A percentile compares a stretch with the other conserved stretches of the same genome.
Conservation (phyloP, 92 coral and sea anemone species). For the Paramuricea clavata region DNA sequence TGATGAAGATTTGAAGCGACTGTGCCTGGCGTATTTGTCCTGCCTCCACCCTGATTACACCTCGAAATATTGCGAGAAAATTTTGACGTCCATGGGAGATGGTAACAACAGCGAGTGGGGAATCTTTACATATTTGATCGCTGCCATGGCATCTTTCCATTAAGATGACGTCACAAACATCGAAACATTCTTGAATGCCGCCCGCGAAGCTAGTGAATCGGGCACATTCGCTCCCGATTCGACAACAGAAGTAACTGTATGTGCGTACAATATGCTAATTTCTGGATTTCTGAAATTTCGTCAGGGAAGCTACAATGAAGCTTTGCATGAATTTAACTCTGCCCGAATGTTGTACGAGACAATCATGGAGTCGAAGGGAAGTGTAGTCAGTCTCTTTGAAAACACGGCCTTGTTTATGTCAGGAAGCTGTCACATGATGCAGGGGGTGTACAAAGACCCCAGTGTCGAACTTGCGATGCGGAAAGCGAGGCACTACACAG, state of each 20-base stretch:
- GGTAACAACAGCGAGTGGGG: slow-evolving; percentile 18
- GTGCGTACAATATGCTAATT: slow-evolving; percentile 21
- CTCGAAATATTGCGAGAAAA: neutral
- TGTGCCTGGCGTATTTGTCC: slow-evolving; percentile 43
- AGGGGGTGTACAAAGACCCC: neutral
- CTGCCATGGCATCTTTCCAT: slow-evolving; percentile 23
- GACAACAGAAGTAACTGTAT: neutral
- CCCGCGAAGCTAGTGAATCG: neutral
- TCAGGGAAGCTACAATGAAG: slow-evolving; percentile 4
- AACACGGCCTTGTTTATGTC: neutral
- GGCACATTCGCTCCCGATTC: neutral
- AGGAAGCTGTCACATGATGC: slow-evolving; percentile 21
- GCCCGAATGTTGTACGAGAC: slow-evolving; percentile 9
- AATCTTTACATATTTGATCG: slow-evolving; percentile 18
- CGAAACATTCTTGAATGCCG: neutral
- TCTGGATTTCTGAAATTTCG: neutral
- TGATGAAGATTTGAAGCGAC: slow-evolving; percentile 4
- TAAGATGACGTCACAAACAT: slow-evolving; percentile 6
- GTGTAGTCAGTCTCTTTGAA: neutral
- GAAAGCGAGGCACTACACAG: neutral
- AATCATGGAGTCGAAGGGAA: slow-evolving; percentile 16
- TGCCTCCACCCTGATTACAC: slow-evolving; percentile 40
- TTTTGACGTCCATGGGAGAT: slow-evolving; percentile 2
- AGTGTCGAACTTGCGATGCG: slow-evolving; percentile 25
- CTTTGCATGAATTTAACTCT: slow-evolving; percentile 2